These are phyloP conservation scores for Catostomus latipinnis DNA, from an alignment of 2,797 vertebrate species.

Conservation along the genomic window DNA sequence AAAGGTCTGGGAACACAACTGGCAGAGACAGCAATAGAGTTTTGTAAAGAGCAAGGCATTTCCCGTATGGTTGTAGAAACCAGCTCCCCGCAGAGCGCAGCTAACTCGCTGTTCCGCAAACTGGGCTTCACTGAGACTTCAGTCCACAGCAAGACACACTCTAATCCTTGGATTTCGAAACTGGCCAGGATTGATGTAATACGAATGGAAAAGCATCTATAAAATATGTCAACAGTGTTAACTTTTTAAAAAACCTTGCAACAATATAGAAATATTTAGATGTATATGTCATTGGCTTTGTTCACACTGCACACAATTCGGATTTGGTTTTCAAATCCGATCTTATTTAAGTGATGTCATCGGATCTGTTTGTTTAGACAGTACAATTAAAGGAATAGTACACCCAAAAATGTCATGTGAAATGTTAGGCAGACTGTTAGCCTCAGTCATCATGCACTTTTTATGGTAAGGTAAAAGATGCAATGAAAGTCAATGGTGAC, in stretches of 20 bases:
- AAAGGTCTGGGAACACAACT: constrained; percentile 64
- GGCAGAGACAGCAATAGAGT: constrained; percentile 65
- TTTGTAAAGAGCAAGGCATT: constrained; percentile 71
- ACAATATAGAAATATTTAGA: background rate
- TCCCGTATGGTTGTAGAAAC: constrained; percentile 61
- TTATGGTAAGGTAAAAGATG: too few species aligned
- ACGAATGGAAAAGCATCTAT: constrained; percentile 73
- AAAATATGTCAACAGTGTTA: constrained; percentile 22
- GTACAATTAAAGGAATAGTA: too few species aligned
- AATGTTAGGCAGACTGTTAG: too few species aligned
- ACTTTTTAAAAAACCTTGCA: background rate
- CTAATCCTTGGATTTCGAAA: constrained; percentile 67
- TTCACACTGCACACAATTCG: too few species aligned
- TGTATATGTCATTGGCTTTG: background rate
- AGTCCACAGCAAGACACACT: constrained; percentile 63
- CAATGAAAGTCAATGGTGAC: too few species aligned
- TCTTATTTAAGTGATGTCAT: too few species aligned
- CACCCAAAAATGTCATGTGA: too few species aligned
- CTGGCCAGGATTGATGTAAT: constrained; percentile 69
- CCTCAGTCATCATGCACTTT: too few species aligned
- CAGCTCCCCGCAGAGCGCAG: constrained; percentile 68
- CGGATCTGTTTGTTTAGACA: too few species aligned
- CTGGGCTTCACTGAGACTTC: constrained; percentile 68
- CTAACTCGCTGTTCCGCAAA: constrained; percentile 65
- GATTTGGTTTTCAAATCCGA: too few species aligned